These are phyloP conservation scores for Heliconius ismenius DNA, from an alignment of 2,888 invertebrate species.

Conservation along the genomic window DNA sequence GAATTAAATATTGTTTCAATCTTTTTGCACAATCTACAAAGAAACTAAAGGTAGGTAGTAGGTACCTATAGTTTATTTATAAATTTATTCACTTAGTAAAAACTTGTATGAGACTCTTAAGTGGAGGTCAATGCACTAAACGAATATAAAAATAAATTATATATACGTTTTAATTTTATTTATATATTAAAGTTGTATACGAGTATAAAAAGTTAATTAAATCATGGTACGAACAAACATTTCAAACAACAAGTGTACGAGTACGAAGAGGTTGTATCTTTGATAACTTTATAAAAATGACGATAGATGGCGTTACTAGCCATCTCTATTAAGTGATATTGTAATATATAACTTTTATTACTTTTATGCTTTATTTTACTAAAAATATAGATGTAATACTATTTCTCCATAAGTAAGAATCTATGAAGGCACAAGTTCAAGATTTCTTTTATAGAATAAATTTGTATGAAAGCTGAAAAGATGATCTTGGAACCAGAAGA, in stretches of 20 bases:
- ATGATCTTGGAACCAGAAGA: not conserved
- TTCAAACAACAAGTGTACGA: not conserved
- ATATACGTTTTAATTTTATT: not conserved
- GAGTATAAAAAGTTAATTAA: not conserved
- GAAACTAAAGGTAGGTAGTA: not conserved
- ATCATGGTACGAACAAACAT: not conserved
- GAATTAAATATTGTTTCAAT: conserved; percentile 6
- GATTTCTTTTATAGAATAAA: not conserved
- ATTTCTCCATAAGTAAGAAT: not conserved
- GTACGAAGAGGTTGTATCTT: not conserved
- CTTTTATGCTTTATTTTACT: conserved; percentile 9
- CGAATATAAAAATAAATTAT: not conserved
- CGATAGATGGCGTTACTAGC: conserved; percentile 42
- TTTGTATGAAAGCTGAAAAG: not conserved
- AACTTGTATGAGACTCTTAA: conserved; percentile 12
- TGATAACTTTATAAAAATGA: not conserved
- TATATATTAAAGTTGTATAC: conserved; percentile 3
- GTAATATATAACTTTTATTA: conserved; percentile 25
- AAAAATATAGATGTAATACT: not conserved
- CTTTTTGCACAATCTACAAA: conserved; percentile 2
- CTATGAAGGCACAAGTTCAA: not conserved
- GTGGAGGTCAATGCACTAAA: conserved; percentile 11
- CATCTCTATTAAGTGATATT: conserved; percentile 25
- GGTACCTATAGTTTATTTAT: not conserved
- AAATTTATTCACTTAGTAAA: conserved; percentile 9